phyloP scores from a whole-genome alignment of 2,888 invertebrate species.

The Trissolcus brochymenae region DNA sequence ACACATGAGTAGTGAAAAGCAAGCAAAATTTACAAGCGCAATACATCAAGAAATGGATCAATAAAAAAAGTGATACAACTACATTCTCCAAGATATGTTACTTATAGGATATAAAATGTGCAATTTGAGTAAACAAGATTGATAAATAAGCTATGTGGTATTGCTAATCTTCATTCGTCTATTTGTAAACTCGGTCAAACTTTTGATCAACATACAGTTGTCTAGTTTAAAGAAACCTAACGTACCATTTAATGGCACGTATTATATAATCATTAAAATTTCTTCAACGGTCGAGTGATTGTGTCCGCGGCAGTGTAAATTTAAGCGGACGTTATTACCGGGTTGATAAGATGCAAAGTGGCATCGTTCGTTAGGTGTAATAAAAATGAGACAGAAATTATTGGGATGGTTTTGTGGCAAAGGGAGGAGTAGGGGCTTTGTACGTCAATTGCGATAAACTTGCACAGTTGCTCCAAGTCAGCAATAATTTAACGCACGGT shows the following conservation, averaged over 20 bases:
- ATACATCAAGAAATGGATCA: background rate
- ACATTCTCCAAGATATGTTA: background rate
- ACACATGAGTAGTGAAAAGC: no score
- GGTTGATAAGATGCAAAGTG: conserved; percentile 33
- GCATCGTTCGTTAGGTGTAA: conserved; percentile 32
- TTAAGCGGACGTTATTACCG: conserved; percentile 9
- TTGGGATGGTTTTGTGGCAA: conserved; percentile 13
- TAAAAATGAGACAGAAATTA: conserved; percentile 31
- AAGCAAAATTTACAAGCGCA: no score
- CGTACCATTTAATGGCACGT: background rate
- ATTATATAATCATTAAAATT: conserved; percentile 34
- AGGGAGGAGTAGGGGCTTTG: conserved; percentile 2
- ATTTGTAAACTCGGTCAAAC: background rate
- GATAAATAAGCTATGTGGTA: no score
- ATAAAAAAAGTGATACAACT: conserved; percentile 6
- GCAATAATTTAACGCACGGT: conserved; percentile 48
- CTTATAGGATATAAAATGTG: background rate
- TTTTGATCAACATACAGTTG: background rate
- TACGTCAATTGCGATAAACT: conserved; percentile 20
- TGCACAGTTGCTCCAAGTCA: conserved; percentile 29
- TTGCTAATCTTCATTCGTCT: no score
- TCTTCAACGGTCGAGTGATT: conserved; percentile 20
- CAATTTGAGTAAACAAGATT: no score
- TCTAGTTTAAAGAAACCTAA: background rate
- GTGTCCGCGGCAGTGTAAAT: conserved; percentile 27